Conservation (phyloP, 2,888 invertebrate species). For the Tenthredo livida region DNA sequence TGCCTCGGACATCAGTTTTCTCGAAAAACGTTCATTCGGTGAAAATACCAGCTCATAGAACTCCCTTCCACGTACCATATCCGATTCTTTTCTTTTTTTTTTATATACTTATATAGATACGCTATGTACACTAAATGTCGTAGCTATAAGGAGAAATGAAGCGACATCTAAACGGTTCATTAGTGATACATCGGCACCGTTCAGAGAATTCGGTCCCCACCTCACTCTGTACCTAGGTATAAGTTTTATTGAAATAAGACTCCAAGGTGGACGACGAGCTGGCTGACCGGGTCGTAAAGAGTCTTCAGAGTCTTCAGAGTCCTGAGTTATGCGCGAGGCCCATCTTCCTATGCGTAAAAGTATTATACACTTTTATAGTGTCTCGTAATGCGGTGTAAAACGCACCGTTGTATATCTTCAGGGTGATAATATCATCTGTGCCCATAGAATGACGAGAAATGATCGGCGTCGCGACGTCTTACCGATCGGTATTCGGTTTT, state of each 20-base stretch:
- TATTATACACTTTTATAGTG: constrained; percentile 69
- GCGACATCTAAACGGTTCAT: constrained; percentile 50
- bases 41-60: background rate
- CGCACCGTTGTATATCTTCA: constrained; percentile 72
- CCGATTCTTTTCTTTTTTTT: background rate
- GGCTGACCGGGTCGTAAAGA: constrained; percentile 67
- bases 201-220: background rate
- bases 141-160: background rate
- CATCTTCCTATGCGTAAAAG: constrained; percentile 29
- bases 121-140: background rate
- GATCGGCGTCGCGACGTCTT: constrained; percentile 11
- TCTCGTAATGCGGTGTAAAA: constrained; percentile 74
- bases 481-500: background rate
- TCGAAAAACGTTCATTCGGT: background rate
- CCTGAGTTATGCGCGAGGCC: constrained; percentile 68
- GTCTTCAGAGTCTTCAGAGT: constrained; percentile 62
- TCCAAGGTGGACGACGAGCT: constrained; percentile 39
- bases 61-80: background rate
- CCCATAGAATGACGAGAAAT: constrained; percentile 8
- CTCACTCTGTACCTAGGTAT: background rate
- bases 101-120: background rate
- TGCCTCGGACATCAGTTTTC: background rate
- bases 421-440: constrained; percentile 71
- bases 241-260: constrained; percentile 66
- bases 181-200: constrained; percentile 28